Base-by-base conservation (phyloP, 2,113 vertebrate genomes). In the Brachionichthys hirsutus region DNA sequence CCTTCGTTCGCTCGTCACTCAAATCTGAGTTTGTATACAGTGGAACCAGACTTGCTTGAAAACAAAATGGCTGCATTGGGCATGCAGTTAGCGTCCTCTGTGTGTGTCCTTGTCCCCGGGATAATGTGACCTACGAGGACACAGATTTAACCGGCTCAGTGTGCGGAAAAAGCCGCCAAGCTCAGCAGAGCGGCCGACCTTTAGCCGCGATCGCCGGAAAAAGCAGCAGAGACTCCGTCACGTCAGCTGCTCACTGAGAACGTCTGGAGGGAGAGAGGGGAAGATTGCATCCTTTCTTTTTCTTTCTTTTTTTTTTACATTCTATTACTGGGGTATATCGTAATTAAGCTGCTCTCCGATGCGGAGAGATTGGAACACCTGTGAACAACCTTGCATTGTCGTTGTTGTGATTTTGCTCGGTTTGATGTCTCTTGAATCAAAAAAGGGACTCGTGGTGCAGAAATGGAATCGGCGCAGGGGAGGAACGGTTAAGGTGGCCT, bases 271-370 rank as follows among this genome's bases (percentile, higher is more conserved):
- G 12, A 64, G 22, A n/a, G n/a, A n/a, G n/a, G n/a, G n/a, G n/a
- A n/a, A 48, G 66, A 50, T 51, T 13, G 16, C 9, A 51, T 68
- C 62, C 58, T 75, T 54, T 78, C 44, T 14, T 49, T 12, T 49
- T 24, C 10, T 52, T 78, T 41, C 24, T 41, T 19, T 56, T 46
- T 66, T 84, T 79, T 75, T n/a, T n/a, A n/a, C n/a, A n/a, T n/a
- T n/a, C n/a, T n/a, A n/a, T n/a, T n/a, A n/a, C 68, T 40, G 43
- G 50, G 67, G 58, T 78, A 75, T 22, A 71, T 79, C 76, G 68
- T 83, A 77, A 87, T 85, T 77, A 85, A 54, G 40, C 62, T 64
- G 71, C 65, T 74, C 83, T 82, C 80, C 70, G 70, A 83, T 73
- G 19, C 68, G 54, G 57, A 66, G 59, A 10, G 66, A 63, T 72